These are phyloP conservation scores for Centrocercus urophasianus DNA, from an alignment of 2,113 vertebrate genomes.

Conservation along the genomic window DNA sequence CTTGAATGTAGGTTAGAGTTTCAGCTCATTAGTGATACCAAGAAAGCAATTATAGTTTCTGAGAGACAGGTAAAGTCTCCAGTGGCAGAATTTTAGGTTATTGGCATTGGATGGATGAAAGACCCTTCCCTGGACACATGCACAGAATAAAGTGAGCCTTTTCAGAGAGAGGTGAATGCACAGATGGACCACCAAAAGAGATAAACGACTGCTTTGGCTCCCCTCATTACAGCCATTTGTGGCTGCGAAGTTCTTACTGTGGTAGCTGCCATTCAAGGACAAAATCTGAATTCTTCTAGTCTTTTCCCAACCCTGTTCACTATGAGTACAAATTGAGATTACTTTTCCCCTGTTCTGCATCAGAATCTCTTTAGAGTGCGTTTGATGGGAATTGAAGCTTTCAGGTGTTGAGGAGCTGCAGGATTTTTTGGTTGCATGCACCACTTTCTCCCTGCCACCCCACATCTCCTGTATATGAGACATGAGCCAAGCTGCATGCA, in stretches of 20 bases:
- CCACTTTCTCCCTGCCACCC: neutral
- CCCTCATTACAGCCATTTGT: neutral
- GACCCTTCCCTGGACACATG: neutral
- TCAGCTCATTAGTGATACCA: conserved; percentile 34
- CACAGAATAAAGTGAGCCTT: neutral
- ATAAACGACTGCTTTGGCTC: neutral
- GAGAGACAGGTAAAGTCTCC: neutral
- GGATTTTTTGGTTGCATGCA: neutral
- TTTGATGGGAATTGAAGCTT: neutral
- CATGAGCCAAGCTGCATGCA: neutral
- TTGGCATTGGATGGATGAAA: neutral
- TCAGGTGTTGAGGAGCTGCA: neutral
- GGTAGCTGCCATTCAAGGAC: neutral
- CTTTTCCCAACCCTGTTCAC: neutral
- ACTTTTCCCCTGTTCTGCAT: neutral
- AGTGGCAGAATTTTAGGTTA: neutral
- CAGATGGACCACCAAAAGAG: neutral
- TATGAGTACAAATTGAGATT: neutral
- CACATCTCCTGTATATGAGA: neutral
- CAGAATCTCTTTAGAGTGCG: neutral
- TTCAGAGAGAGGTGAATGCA: neutral
- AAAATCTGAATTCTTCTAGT: neutral
- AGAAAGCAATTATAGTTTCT: conserved; percentile 21
- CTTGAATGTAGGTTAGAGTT: conserved; percentile 43
- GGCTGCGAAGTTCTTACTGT: neutral